A percentile compares a stretch with the other conserved stretches of the same genome.
These are phyloP conservation scores for Falcaria lacertinaria DNA, from an alignment of 2,888 invertebrate species.

Conservation along the genomic window DNA sequence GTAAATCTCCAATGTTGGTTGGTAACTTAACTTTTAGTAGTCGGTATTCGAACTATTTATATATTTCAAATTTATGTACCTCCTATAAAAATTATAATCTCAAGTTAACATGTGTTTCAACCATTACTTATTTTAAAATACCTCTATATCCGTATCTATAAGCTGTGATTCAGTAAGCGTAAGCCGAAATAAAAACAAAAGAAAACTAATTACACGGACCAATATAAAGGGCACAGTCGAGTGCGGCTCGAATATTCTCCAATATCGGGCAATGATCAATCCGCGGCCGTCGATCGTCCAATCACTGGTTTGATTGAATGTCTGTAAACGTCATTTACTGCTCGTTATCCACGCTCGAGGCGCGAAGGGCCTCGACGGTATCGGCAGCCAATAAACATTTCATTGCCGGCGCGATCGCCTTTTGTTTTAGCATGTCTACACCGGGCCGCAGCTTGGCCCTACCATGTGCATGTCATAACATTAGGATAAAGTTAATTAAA, in stretches of 20 bases:
- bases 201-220: constrained; percentile 30
- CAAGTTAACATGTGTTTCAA: no score
- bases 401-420: constrained; percentile 33
- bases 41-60: no score
- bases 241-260: constrained; percentile 31
- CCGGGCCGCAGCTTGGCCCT: not conserved
- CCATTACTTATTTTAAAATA: no score
- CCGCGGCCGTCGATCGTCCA: constrained; percentile 41
- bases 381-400: constrained; percentile 56
- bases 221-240: constrained; percentile 21
- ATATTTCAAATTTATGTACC: no score
- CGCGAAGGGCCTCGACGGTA: constrained; percentile 34
- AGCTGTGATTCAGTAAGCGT: constrained; percentile 6
- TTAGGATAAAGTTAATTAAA: constrained; percentile 2
- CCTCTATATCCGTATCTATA: not conserved
- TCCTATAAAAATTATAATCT: no score
- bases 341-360: constrained; percentile 62
- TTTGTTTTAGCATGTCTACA: constrained; percentile 28
- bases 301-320: constrained; percentile 62
- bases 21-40: no score
- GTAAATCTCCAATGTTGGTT: no score
- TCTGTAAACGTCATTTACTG: constrained; percentile 57
- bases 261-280: constrained; percentile 9
- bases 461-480: not conserved
- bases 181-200: constrained; percentile 13